Percentiles rank a stretch among this genome's conserved stretches.
phyloP scores from a whole-genome alignment of 2,113 vertebrate genomes.

The Cinclus mexicanus region DNA sequence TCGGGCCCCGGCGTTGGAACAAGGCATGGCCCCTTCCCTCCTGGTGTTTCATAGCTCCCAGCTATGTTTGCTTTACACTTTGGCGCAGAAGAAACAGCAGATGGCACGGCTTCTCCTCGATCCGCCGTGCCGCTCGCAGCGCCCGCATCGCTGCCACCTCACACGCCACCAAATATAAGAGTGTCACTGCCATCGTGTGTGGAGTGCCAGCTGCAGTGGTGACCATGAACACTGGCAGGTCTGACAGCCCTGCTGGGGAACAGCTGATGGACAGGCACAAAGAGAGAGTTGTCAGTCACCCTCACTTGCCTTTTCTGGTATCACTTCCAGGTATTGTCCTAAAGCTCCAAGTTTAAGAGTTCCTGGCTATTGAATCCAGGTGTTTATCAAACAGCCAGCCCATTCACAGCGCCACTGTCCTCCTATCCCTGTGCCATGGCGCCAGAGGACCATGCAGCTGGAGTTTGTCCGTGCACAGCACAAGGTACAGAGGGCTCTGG shows the following conservation, averaged over 20 bases:
- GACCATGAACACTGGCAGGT: not conserved
- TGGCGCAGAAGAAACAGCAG: slow-evolving; percentile 24
- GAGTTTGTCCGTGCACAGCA: rapidly evolving
- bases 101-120: slow-evolving; percentile 37
- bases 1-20: not conserved
- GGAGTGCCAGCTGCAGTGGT: not conserved
- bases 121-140: rapidly evolving
- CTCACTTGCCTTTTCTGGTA: not conserved
- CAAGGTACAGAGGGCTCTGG: not conserved
- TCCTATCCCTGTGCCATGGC: rapidly evolving
- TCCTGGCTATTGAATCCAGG: not conserved
- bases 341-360: not conserved
- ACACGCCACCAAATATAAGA: not conserved
- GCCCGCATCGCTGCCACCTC: not conserved
- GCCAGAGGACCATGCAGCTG: not conserved
- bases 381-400: not conserved
- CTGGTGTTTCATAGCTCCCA: slow-evolving; percentile 60
- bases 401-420: too few relatives aligned
- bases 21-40: slow-evolving; percentile 14
- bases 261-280: rapidly evolving
- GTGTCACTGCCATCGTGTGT: rapidly evolving
- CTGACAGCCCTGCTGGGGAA: not conserved
- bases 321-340: not conserved
- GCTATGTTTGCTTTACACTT: slow-evolving; percentile 64
- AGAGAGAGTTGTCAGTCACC: rapidly evolving